These are phyloP conservation scores for Sebastes iracundus DNA, from an alignment of 2,797 vertebrate genomes.

Conservation along the genomic window DNA sequence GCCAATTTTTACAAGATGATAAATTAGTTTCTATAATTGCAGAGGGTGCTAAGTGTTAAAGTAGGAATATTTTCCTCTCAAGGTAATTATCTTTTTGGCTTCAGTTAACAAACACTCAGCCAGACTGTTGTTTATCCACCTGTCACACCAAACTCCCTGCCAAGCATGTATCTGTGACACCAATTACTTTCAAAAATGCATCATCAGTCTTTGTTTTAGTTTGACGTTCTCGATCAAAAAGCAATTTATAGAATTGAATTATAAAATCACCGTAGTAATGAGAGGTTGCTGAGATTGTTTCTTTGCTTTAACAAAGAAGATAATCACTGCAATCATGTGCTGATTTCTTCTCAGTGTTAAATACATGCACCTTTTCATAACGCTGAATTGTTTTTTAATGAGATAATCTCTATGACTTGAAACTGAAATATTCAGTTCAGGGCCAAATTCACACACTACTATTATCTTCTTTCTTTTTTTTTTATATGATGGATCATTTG, in stretches of 20 bases:
- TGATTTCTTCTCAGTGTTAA: background rate
- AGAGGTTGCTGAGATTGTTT: slow-evolving; percentile 2
- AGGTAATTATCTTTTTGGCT: slow-evolving; percentile 37
- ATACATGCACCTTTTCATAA: background rate
- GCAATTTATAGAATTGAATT: slow-evolving; percentile 8
- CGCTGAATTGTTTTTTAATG: slow-evolving; percentile 7
- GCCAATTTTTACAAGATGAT: background rate
- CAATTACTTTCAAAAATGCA: slow-evolving; percentile 34
- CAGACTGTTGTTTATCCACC: slow-evolving; percentile 33
- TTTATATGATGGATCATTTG: background rate
- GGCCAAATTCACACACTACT: background rate
- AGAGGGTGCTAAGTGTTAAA: background rate
- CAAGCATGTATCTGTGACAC: slow-evolving; percentile 27
- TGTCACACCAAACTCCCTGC: background rate
- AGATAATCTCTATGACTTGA: background rate
- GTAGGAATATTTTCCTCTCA: slow-evolving; percentile 2
- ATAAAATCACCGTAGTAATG: background rate
- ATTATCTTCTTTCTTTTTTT: background rate
- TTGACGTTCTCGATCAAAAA: slow-evolving; percentile 12
- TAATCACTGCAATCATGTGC: slow-evolving; percentile 24
- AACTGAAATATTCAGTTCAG: background rate
- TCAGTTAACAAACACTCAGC: slow-evolving; percentile 7
- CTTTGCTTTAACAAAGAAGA: background rate
- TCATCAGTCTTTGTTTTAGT: slow-evolving; percentile 27
- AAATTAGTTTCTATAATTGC: background rate